phyloP scores from a whole-genome alignment of 2,797 vertebrate species.

The Rhinoraja longicauda region DNA sequence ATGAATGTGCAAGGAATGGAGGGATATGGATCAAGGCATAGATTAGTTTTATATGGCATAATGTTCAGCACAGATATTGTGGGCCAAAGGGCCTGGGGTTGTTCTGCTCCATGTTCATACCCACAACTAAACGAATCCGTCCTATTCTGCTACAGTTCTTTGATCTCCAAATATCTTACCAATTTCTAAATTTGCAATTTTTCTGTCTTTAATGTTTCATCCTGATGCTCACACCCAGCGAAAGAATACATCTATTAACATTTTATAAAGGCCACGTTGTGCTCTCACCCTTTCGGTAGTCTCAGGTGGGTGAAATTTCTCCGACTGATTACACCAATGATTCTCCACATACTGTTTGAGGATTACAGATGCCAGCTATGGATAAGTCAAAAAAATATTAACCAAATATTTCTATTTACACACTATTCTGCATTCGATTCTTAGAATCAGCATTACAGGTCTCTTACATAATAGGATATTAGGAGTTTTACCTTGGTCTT shows the following conservation, averaged over 20 bases:
- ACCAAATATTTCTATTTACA: neutral
- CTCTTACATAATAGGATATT: neutral
- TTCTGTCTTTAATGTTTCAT: too few species aligned
- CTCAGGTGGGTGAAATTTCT: constrained; percentile 92
- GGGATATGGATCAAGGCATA: too few species aligned
- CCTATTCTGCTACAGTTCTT: neutral
- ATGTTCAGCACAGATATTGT: too few species aligned
- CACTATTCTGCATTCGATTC: neutral
- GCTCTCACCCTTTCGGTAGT: constrained; percentile 84
- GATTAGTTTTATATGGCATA: too few species aligned
- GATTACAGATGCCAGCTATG: constrained; percentile 89
- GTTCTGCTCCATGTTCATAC: neutral
- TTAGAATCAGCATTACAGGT: neutral
- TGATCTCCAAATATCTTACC: too few species aligned
- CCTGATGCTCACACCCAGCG: neutral
- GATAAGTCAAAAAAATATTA: constrained; percentile 33
- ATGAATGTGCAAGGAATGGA: neutral
- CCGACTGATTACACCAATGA: constrained; percentile 95
- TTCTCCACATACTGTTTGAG: constrained; percentile 98
- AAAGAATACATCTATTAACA: too few species aligned
- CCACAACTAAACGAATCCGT: neutral
- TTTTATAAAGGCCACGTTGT: neutral
- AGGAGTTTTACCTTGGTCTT: neutral
- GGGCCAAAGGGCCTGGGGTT: too few species aligned
- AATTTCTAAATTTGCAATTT: too few species aligned